These are phyloP conservation scores for Tenthredo mesomela DNA, from an alignment of 2,888 invertebrate genomes.

Conservation along the genomic window DNA sequence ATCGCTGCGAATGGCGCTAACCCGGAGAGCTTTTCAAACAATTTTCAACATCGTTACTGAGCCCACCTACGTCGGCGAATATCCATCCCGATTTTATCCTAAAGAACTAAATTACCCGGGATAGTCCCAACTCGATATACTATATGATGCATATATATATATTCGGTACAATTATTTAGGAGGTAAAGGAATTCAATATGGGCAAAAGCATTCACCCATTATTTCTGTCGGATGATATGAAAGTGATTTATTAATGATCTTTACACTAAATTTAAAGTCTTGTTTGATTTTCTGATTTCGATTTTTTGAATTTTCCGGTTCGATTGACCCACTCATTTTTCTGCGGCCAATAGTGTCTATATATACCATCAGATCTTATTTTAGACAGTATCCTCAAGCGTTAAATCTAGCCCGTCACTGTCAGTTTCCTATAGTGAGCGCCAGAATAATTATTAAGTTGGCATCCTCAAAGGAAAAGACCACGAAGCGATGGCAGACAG, in stretches of 20 bases:
- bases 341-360: not conserved
- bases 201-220: not conserved
- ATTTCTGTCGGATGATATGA: not conserved
- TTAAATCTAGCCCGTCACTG: constrained; percentile 46
- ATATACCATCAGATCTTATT: constrained; percentile 28
- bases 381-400: constrained; percentile 13
- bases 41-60: not conserved
- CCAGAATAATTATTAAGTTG: constrained; percentile 42
- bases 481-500: not conserved
- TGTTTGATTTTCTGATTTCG: not conserved
- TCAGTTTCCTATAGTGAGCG: constrained; percentile 14
- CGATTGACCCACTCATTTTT: not conserved
- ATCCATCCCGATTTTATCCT: not conserved
- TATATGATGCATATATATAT: no score
- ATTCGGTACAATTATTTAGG: not conserved
- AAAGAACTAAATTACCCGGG: not conserved
- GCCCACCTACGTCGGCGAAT: not conserved
- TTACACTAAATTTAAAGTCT: not conserved
- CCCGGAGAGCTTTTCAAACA: not conserved
- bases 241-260: not conserved
- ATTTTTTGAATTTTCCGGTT: not conserved
- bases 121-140: no score
- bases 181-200: not conserved
- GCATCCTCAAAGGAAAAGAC: not conserved
- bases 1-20: not conserved